phyloP scores from a whole-genome alignment of 1,140 invertebrate species.

The Ptiloglossa arizonensis region DNA sequence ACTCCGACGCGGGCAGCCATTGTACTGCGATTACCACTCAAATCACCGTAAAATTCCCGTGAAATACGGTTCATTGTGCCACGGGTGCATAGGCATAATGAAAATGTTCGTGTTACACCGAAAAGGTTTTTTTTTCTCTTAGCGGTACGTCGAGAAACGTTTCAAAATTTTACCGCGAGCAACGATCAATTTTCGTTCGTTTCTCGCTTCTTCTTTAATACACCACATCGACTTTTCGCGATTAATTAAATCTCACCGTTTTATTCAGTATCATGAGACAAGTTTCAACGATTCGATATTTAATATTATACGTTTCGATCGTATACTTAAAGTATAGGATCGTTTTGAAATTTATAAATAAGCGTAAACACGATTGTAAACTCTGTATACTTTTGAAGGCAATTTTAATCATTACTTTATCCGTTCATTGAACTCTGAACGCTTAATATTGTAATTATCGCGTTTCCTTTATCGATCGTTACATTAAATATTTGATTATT shows the following conservation, averaged over 20 bases:
- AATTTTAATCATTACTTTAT: too few relatives aligned
- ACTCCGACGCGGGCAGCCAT: slow-evolving; percentile 61
- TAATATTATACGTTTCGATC: too few relatives aligned
- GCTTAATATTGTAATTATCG: too few relatives aligned
- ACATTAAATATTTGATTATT: too few relatives aligned
- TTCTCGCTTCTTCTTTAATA: background rate
- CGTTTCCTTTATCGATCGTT: too few relatives aligned
- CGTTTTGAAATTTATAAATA: too few relatives aligned
- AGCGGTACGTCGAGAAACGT: background rate
- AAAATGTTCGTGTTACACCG: slow-evolving; percentile 37
- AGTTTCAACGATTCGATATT: background rate
- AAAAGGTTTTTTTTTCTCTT: background rate
- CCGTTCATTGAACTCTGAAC: too few relatives aligned
- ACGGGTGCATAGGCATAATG: slow-evolving; percentile 54
- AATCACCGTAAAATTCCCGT: slow-evolving; percentile 79
- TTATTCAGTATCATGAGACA: too few relatives aligned
- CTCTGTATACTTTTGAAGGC: too few relatives aligned
- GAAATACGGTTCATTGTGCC: slow-evolving; percentile 73
- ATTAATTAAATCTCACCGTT: background rate
- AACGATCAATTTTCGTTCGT: background rate
- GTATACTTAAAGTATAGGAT: too few relatives aligned
- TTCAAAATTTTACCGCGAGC: background rate
- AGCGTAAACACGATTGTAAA: too few relatives aligned
- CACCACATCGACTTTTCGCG: background rate
- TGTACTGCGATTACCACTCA: slow-evolving; percentile 77